Evolutionary conservation across 1,140 invertebrate species (phyloP), one percentile per base, ranked within the genome.

Genomic region (Ladona fulva): DNA sequence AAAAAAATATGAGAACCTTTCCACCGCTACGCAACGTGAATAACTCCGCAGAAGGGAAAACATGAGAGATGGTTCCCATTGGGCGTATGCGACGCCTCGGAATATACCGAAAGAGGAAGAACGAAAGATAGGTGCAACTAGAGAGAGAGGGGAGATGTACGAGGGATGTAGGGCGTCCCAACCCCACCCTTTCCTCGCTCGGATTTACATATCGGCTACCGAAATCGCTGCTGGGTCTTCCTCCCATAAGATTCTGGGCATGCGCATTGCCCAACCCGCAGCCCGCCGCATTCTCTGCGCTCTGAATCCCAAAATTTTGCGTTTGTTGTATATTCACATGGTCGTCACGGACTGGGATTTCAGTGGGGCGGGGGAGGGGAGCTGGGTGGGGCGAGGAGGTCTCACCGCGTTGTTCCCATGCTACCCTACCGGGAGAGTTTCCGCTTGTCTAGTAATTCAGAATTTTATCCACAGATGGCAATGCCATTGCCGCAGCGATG

Each of bases 391-490:
- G 44, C 19, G 10, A 19, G 10, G 10, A 11, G 44, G 44, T 11
- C 44, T 10, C 44, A 66, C 52, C n/a, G 14, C 52, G n/a, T n/a
- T n/a, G n/a, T n/a, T n/a, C n/a, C n/a, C n/a, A n/a, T n/a, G n/a
- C n/a, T n/a, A n/a, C n/a, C n/a, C n/a, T n/a, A n/a, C n/a, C n/a
- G n/a, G n/a, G n/a, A n/a, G n/a, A n/a, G n/a, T 37, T 37, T 37
- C 29, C 29, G 29, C 29, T 37, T 66, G 14, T 22, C 52, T 66
- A 66, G 52, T 12, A 22, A 22, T 66, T 66, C 52, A 22, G n/a
- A 66, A 66, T 66, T 66, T 66, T 66, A 66, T 66, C 52, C 52
- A 66, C 52, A 66, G 52, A 66, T 66, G 52, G 52, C 52, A 66
- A 66, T 66, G 52, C 52, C 52, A 12, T 66, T 66, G 52, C 52